Base-by-base conservation (phyloP, 1,140 invertebrate species). In the Globodera ellingtonae region DNA sequence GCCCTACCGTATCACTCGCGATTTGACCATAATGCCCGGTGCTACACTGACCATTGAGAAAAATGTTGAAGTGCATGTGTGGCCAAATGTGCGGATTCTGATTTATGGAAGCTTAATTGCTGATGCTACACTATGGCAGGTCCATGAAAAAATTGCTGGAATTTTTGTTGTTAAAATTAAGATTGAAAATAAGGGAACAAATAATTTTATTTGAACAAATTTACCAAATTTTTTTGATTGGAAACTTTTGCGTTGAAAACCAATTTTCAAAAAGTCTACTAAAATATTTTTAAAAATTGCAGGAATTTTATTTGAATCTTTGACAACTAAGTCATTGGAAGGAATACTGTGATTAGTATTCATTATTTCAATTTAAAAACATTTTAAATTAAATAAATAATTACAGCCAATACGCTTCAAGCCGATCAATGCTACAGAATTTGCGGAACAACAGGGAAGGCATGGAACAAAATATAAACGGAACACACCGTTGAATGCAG, bases 11-110 rank as follows among this genome's bases (percentile, higher is more conserved):
- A 89, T 89, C 59, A 85, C 80, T 7, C 73, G 84, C 62, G 98
- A 99, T 90, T 92, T 99, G 5, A 99, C 97, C 0, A 93, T 99
- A 0, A 98, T 99, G 96, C 96, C 97, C 0, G 93, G 89, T 15
- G 91, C 92, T 0, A 95, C 93, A 4, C 90, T 99, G 4, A 93
- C 92, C 0, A 95, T 99, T 79, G 92, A 93, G 78, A 93, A 95
- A 5, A 96, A 96, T 7, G 96, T 97, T 2, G 92, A 93, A 4
- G 91, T 99, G 87, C 95, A 98, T 90, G 98, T 99, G 90, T 93
- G 93, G 71, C 95, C 97, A 4, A 97, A 96, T 91, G 95, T 99
- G 82, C 96, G 97, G 0, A 96, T 99, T 81, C 91, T 99, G 10
- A 96, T 98, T 6, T 91, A 99, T 74, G 98, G 98, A 0, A 93